Evolutionary conservation across 2,888 invertebrate species (phyloP), one percentile per base, ranked within the genome.

Genomic region (Drosophila dives): DNA sequence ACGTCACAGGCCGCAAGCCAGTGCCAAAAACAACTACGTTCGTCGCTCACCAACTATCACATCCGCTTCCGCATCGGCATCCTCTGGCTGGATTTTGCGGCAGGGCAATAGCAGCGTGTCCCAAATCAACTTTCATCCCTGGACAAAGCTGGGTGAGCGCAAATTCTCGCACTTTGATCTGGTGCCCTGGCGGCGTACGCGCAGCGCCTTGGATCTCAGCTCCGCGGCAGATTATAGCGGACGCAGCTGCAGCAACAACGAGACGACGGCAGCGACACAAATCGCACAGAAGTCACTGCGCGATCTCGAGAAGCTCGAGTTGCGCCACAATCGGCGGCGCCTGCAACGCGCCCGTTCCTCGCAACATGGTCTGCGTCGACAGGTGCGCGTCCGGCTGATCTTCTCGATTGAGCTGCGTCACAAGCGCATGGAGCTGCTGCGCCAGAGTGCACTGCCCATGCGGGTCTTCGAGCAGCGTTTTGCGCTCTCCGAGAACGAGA

Each of bases 311-410:
- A 91, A 93, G 62, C 80, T 93, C 11, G 92, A 93, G 69, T 66
- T 92, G 70, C 90, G 91, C 12, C 91, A 92, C 67, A 92, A 92
- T 71, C 91, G 90, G 0, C 89, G 92, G 1, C 83, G 86, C 0
- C 66, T 94, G 50, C 94, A 94, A 77, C 89, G 87, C 1, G 84
- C 88, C 7, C 77, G 81, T 8, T 77, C 85, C 33, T 80, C 88
- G 15, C 88, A 87, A 29, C 85, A 89, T 63, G 86, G 84, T 3
- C 69, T 79, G 34, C 72, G 86, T 12, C 93, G 95, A 32, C 95
- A 95, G 86, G 94, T 96, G 32, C 94, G 95, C 65, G 94, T 96
- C 26, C 93, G 96, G 20, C 94, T 96, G 55, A 95, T 96, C 94
- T 92, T 96, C 81, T 95, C 95, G 15, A 92, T 96, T 72, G 93